Base-by-base conservation (phyloP, 1,140 invertebrate species). In the Ectropis grisescens region DNA sequence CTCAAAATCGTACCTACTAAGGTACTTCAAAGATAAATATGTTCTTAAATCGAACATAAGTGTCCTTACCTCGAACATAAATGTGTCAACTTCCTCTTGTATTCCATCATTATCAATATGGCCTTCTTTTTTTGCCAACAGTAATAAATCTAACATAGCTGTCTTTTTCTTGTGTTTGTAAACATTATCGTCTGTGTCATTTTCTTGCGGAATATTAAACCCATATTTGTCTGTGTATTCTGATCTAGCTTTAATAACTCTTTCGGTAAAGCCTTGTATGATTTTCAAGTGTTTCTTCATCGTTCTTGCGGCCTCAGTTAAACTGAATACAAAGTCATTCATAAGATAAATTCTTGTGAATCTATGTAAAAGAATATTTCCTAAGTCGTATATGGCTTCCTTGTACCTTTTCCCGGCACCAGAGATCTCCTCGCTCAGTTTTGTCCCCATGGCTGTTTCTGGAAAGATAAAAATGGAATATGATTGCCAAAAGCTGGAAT, bases 111-210 rank as follows among this genome's bases (percentile, higher is more conserved):
- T 70, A 40, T 84, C 85, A 31, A 86, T 85, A 5, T 51, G 30
- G 10, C 84, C 75, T 33, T 82, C 56, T 27, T 84, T 79, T 33
- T 86, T 84, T 8, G 84, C 84, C 52, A 84, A 41, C 22, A 95
- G 69, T 6, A 95, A 53, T 44, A 95, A 82, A 82, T 96, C 94
- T 9, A 96, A 68, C 81, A 96, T 93, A 2, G 93, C 92, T 6
- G 90, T 57, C 32, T 87, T 84, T 37, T 85, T 87, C 38, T 85
- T 89, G 14, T 67, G 68, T 23, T 34, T 46, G 6, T 33, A 45
- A 24, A 39, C 33, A 23, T 33, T 30, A n/a, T 54, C 34, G 29
- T 51, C 42, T 26, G 39, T 23, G 13, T 14, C 12, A 33, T 44
- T 9, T 3, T 36, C 13, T 9, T 53, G 43, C 31, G 22, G 7